Evolutionary conservation across 2,888 invertebrate species (phyloP).

Genomic region (Tipula lateralis): DNA sequence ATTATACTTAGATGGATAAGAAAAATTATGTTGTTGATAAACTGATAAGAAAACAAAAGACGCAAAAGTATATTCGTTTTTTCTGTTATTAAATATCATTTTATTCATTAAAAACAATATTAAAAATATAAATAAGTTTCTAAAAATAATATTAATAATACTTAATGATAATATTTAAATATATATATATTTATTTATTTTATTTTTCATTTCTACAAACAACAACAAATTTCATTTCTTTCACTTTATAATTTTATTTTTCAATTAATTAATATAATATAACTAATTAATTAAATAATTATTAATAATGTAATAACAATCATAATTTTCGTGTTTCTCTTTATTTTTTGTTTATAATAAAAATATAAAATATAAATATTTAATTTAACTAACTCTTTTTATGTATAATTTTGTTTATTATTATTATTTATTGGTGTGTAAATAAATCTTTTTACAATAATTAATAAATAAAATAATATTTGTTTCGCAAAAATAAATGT

Average conservation of each 20-base stretch:
- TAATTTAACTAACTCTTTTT: background rate
- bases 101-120: background rate
- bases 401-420: background rate
- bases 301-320: conserved; percentile 13
- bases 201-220: background rate
- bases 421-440: background rate
- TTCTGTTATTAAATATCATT: background rate
- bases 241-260: background rate
- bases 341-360: background rate
- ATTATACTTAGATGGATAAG: background rate
- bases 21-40: background rate
- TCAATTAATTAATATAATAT: background rate
- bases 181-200: background rate
- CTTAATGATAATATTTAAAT: background rate
- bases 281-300: conserved; percentile 19
- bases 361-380: conserved; percentile 24
- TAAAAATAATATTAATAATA: background rate
- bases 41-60: background rate
- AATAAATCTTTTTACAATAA: conserved; percentile 7
- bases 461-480: background rate
- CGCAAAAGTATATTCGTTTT: background rate
- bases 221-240: background rate
- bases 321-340: background rate
- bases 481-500: background rate
- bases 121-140: background rate